Percentiles rank a stretch among this genome's conserved stretches.
These are phyloP conservation scores for Plectropomus leopardus DNA, from an alignment of 2,113 vertebrate species.

Conservation along the genomic window DNA sequence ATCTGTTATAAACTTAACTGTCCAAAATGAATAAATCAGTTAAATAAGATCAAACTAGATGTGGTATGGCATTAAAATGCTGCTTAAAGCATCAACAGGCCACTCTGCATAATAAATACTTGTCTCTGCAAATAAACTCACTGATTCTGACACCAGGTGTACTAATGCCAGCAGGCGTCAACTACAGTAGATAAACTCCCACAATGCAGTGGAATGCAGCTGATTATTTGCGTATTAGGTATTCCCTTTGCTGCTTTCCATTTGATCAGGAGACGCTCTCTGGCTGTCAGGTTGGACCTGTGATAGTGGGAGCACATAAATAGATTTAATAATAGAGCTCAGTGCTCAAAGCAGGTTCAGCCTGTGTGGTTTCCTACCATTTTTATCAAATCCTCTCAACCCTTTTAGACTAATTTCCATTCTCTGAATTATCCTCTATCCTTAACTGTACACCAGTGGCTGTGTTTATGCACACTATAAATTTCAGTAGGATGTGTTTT, in stretches of 20 bases:
- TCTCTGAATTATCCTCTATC: slow-evolving; percentile 31
- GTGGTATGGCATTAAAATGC: neutral
- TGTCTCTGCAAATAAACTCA: neutral
- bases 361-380: slow-evolving; percentile 39
- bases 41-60: neutral
- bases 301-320: slow-evolving; percentile 48
- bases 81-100: neutral
- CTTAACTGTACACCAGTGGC: slow-evolving; percentile 48
- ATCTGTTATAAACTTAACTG: neutral
- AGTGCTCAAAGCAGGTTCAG: slow-evolving; percentile 46
- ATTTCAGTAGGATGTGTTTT: slow-evolving; percentile 90
- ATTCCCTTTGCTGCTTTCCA: slow-evolving; percentile 67
- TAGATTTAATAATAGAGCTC: slow-evolving; percentile 56
- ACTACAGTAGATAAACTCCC: slow-evolving; percentile 7
- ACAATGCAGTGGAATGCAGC: slow-evolving; percentile 5
- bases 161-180: slow-evolving; percentile 19
- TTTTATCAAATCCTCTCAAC: slow-evolving; percentile 58
- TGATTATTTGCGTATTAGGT: slow-evolving; percentile 61
- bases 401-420: slow-evolving; percentile 37
- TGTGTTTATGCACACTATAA: slow-evolving; percentile 82
- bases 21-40: neutral
- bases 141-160: neutral
- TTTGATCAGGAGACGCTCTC: slow-evolving; percentile 63
- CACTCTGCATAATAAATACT: neutral
- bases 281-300: slow-evolving; percentile 53